phyloP scores from a whole-genome alignment of 1,140 invertebrate genomes.

The Cepaea nemoralis region DNA sequence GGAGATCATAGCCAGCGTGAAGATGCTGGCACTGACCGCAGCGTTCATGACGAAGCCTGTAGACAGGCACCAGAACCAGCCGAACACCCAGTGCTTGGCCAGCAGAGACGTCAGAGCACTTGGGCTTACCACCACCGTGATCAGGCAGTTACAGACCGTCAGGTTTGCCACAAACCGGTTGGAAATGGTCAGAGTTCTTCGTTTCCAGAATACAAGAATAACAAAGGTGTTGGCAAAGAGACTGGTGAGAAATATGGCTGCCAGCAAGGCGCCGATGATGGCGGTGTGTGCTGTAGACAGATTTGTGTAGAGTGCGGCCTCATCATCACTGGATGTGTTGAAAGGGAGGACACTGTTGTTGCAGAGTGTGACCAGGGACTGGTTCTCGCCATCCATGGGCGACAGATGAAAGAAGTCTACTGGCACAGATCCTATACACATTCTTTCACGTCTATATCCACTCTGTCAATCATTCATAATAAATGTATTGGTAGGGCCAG shows the following conservation, averaged over 20 bases:
- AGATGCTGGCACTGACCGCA: conserved; percentile 76
- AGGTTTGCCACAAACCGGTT: conserved; percentile 82
- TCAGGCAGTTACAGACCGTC: conserved; percentile 78
- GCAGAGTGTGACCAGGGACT: not conserved
- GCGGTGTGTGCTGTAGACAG: conserved; percentile 41
- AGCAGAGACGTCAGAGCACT: conserved; percentile 73
- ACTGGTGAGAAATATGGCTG: conserved; percentile 66
- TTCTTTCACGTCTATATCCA: not conserved
- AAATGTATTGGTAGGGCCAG: no score
- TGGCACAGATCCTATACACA: not conserved
- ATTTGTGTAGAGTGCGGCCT: not conserved
- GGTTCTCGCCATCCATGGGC: not conserved
- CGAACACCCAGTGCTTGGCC: conserved; percentile 67
- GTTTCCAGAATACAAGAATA: conserved; percentile 76
- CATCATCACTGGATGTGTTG: not conserved
- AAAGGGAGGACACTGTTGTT: not conserved
- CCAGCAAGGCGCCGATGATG: conserved; percentile 47
- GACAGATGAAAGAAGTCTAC: no score
- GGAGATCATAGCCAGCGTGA: conserved; percentile 85
- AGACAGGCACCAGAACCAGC: conserved; percentile 71
- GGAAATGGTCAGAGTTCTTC: conserved; percentile 76
- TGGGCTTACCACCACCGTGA: conserved; percentile 76
- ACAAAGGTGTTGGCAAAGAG: conserved; percentile 75
- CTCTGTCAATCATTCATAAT: no score
- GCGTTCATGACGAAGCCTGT: conserved; percentile 74